A percentile compares a stretch with the other conserved stretches of the same genome.
Conservation (phyloP, 2,888 invertebrate species). For the Aethes cnicana region DNA sequence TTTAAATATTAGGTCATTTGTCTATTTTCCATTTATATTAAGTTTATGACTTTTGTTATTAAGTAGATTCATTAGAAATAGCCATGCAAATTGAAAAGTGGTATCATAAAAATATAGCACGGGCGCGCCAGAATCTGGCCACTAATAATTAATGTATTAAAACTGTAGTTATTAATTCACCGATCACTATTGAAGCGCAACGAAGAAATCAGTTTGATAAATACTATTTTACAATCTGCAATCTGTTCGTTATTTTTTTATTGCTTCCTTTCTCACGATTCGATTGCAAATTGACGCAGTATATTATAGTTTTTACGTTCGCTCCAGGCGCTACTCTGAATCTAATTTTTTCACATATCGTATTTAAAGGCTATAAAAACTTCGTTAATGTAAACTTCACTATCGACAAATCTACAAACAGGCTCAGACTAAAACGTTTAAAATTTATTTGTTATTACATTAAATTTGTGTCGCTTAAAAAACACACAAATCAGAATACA, state of each 20-base stretch:
- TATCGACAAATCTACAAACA: too few relatives aligned
- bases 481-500: too few relatives aligned
- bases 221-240: constrained; percentile 14
- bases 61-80: not conserved
- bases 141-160: constrained; percentile 15
- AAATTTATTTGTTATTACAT: too few relatives aligned
- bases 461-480: too few relatives aligned
- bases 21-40: not conserved
- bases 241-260: constrained; percentile 17
- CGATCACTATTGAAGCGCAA: constrained; percentile 8
- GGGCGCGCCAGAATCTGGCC: constrained; percentile 2
- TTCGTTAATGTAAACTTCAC: too few relatives aligned
- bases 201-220: constrained; percentile 15
- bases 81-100: constrained; percentile 21
- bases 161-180: constrained; percentile 12
- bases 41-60: not conserved
- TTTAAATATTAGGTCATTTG: too few relatives aligned
- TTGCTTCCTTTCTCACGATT: constrained; percentile 18
- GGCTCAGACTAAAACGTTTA: too few relatives aligned
- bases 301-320: not conserved
- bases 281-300: not conserved
- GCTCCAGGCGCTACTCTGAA: not conserved
- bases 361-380: not conserved
- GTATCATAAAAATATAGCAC: constrained; percentile 10
- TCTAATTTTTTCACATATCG: not conserved